Percentiles rank a stretch among this genome's conserved stretches.
These are phyloP conservation scores for Sminthurides aquaticus DNA, from an alignment of 2,888 invertebrate genomes.

Conservation along the genomic window DNA sequence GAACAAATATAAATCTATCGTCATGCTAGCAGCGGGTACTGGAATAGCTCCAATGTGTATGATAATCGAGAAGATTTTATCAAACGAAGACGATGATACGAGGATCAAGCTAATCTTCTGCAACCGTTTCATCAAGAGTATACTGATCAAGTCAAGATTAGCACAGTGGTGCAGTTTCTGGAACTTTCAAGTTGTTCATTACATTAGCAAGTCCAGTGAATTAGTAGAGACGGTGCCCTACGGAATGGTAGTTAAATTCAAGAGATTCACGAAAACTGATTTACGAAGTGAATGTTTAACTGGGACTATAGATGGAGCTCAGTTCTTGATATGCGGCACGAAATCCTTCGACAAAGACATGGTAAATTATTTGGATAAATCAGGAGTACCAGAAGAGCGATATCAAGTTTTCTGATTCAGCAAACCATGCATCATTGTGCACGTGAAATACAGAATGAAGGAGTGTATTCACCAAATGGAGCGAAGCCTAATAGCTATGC, in stretches of 20 bases:
- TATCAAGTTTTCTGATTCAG: constrained; percentile 6
- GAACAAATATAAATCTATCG: constrained; percentile 49
- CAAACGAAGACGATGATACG: constrained; percentile 62
- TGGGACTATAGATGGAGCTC: constrained; percentile 47
- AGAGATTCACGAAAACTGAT: constrained; percentile 47
- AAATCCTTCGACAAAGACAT: constrained; percentile 53
- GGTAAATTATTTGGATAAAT: constrained; percentile 45
- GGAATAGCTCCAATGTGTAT: constrained; percentile 65
- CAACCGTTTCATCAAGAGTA: constrained; percentile 53
- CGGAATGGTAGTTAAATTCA: constrained; percentile 51
- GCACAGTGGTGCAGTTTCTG: constrained; percentile 57
- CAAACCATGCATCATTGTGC: not conserved
- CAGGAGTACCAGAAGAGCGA: constrained; percentile 41
- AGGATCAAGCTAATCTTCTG: constrained; percentile 58
- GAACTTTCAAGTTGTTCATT: constrained; percentile 66
- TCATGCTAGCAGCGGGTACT: constrained; percentile 63
- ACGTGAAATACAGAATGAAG: too few relatives aligned
- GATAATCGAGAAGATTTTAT: constrained; percentile 56
- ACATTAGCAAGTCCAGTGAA: constrained; percentile 49
- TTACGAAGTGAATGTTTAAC: constrained; percentile 47
- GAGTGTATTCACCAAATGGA: too few relatives aligned
- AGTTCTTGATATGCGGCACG: constrained; percentile 59
- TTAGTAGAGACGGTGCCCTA: constrained; percentile 47
- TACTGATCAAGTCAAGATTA: constrained; percentile 58
- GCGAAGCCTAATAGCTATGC: too few relatives aligned